Base-by-base conservation (phyloP, 2,113 vertebrate genomes). In the Alethe castanea region DNA sequence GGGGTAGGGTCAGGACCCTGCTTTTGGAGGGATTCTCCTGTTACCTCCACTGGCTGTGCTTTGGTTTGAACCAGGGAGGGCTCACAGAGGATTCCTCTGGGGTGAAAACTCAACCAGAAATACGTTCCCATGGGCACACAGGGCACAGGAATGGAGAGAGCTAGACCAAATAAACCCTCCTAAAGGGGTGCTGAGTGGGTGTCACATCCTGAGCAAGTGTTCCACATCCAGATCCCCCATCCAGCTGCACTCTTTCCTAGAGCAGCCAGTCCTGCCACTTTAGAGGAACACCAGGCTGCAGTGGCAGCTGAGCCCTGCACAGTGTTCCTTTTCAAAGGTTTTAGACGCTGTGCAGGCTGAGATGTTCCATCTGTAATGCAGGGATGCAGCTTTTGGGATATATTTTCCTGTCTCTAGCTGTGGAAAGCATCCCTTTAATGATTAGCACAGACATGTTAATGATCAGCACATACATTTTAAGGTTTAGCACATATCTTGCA, bases 341-440 rank as follows among this genome's bases (percentile, higher is more conserved):
- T 72, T n/a, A 69, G 25, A 33, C 20, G 14, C 28, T 67, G 52
- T 60, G n/a, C 45, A 53, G 66, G 23, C 44, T 84, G 81, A 81
- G 40, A 61, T 70, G 19, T 18, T 71, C 14, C 33, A 20, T 36
- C 10, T 8, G 9, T 59, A 54, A 66, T 60, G 38, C 9, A 72
- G 19, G 40, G 45, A 73, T 24, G 35, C 62, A 48, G 72, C 56
- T 88, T 92, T 83, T 66, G 77, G 48, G 38, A 50, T 70, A 0
- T 7, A n/a, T 92, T 92, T 84, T 67, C n/a, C 40, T 48, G 33
- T 71, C 59, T 79, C 81, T 31, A 82, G 59, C n/a, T 50, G 29
- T 64, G 52, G 35, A 78, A 73, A 81, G 16, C 35, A 44, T 80
- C n/a, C 19, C 66, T 86, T 73, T 42, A 36, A 36, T 70, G 87